Base-by-base conservation (phyloP, 92 coral and sea anemone genomes). In the Porites evermanni region DNA sequence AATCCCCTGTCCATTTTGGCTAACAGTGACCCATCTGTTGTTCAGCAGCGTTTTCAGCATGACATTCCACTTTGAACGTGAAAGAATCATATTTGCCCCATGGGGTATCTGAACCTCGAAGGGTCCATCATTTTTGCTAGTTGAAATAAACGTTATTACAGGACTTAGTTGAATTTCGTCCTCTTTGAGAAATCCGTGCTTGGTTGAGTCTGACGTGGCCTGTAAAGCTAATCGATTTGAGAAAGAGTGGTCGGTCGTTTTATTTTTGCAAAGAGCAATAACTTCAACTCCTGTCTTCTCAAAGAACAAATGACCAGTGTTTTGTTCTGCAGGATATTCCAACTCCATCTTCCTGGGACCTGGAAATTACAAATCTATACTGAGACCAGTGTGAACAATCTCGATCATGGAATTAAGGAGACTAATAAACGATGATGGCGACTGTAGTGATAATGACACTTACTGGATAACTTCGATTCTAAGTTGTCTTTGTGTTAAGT, bases 231-330 rank as follows among this genome's bases (percentile, higher is more conserved):
- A 11, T 23, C n/a, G 67, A 13, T 19, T 0, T 80, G 84, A 56
- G 56, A 29, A 53, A 11, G 53, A 19, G 12, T 52, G 63, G 7
- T 10, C n/a, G 19, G 17, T 17, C 13, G 79, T 19, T 10, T 19
- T 11, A 1, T 23, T 53, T 29, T 7, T 74, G 21, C 32, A 51
- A 53, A 17, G 66, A 53, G 84, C 13, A 52, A 68, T 23, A 29
- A 68, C 67, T 70, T 80, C 84, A 50, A 80, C 84, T 0, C 84
- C 84, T 67, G 84, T 80, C 32, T 80, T 80, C 38, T 68, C 76
- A 32, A 80, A 69, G 20, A 69, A 14, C 65, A 53, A 11, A 80
- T 69, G 84, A 14, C 75, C 52, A 53, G 54, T 54, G 19, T 11
- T 53, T 21, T 53, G 52, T 13, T 24, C 32, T 53, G 16, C 44